A percentile compares a stretch with the other conserved stretches of the same genome.
Evolutionary conservation across 2,113 vertebrate genomes (phyloP).

Genomic region (Acrocephalus arundinaceus): DNA sequence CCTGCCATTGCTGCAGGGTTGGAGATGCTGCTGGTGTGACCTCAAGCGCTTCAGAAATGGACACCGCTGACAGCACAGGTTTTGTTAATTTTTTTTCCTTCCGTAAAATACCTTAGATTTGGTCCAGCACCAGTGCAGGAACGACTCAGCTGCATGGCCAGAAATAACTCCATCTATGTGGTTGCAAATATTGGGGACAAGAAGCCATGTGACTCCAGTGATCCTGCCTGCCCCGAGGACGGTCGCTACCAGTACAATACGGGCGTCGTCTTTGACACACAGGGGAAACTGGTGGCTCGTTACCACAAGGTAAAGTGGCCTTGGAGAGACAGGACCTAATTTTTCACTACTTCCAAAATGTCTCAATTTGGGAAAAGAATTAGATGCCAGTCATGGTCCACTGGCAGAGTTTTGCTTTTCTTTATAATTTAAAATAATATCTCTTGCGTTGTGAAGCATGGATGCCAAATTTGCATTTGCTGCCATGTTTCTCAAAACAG

Average conservation of each 20-base stretch:
- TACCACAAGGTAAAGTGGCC: slow-evolving; percentile 79
- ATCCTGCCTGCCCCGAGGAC: slow-evolving; percentile 36
- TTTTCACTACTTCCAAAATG: neutral
- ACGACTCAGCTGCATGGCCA: slow-evolving; percentile 87
- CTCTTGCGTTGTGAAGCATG: neutral
- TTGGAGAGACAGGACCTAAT: slow-evolving; percentile 56
- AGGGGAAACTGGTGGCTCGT: slow-evolving; percentile 71
- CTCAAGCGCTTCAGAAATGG: neutral
- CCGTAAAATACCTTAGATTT: slow-evolving; percentile 37
- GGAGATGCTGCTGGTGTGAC: neutral
- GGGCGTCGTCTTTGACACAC: slow-evolving; percentile 57
- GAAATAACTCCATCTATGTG: slow-evolving; percentile 79
- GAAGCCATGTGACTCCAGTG: slow-evolving; percentile 53
- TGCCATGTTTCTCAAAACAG: neutral
- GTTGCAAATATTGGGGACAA: slow-evolving; percentile 84
- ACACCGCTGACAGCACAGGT: neutral
- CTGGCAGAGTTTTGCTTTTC: neutral
- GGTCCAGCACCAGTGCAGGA: slow-evolving; percentile 56
- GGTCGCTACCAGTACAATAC: slow-evolving; percentile 75
- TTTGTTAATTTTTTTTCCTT: neutral
- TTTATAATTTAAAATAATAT: neutral
- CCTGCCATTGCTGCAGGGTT: neutral
- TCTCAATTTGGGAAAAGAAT: slow-evolving; percentile 24
- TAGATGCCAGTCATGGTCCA: slow-evolving; percentile 23
- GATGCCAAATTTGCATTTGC: neutral